A percentile compares a stretch with the other conserved stretches of the same genome.
These are phyloP conservation scores for Himalopsyche kuldschensis DNA, from an alignment of 2,888 invertebrate genomes.

Conservation along the genomic window DNA sequence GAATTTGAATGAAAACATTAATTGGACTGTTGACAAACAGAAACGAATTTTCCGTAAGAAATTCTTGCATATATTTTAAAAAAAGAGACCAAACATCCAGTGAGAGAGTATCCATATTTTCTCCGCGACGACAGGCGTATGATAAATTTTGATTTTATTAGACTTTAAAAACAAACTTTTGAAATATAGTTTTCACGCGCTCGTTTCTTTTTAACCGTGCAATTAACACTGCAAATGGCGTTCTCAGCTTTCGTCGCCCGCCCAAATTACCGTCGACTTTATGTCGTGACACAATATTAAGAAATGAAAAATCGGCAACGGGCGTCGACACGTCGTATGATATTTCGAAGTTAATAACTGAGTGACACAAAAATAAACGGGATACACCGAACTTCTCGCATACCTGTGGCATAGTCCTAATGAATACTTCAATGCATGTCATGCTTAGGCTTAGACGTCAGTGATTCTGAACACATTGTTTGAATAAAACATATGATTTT, in stretches of 20 bases:
- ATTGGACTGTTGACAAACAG: not conserved
- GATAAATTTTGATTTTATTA: conserved; percentile 11
- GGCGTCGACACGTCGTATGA: conserved; percentile 15
- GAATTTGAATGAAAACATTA: too few relatives aligned
- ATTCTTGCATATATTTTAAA: not conserved
- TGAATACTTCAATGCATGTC: not conserved
- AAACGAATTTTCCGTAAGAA: not conserved
- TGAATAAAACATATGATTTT: too few relatives aligned
- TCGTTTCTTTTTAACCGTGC: conserved; percentile 2
- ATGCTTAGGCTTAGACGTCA: not conserved
- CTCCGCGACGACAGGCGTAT: conserved; percentile 8
- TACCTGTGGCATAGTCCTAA: not conserved
- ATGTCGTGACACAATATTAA: conserved; percentile 3
- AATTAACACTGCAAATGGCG: conserved; percentile 8
- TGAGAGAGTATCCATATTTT: not conserved
- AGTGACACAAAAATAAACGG: conserved; percentile 33
- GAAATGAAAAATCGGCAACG: conserved; percentile 19
- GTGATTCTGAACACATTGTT: not conserved
- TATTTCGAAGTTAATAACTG: conserved; percentile 28
- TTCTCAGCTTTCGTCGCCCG: conserved; percentile 14
- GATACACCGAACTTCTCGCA: not conserved
- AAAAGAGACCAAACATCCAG: conserved; percentile 1
- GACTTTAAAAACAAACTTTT: conserved; percentile 1
- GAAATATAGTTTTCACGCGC: not conserved
- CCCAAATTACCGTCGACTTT: conserved; percentile 2